Conservation (phyloP, 2,113 vertebrate species). For the Lipotes vexillifer region DNA sequence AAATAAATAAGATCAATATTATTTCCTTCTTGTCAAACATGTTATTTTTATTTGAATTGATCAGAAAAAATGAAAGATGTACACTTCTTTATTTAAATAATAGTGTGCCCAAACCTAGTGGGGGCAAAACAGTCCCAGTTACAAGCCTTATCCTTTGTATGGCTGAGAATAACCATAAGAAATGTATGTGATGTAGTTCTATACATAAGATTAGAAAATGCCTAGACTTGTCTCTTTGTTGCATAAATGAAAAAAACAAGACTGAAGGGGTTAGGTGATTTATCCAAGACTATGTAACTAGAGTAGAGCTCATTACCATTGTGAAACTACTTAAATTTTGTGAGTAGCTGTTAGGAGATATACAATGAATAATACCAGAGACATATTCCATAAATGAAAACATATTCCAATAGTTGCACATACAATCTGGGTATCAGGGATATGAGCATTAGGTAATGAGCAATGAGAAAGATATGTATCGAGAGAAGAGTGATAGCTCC, state of each 20-base stretch:
- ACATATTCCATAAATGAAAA: background rate
- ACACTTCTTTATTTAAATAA: background rate
- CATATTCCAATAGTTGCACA: background rate
- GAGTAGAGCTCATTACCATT: background rate
- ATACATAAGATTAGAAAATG: background rate
- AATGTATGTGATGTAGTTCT: background rate
- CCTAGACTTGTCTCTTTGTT: background rate
- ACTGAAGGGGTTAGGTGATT: background rate
- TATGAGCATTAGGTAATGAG: background rate
- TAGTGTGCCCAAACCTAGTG: background rate
- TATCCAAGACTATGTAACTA: background rate
- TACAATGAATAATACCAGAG: background rate
- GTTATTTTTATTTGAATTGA: constrained; percentile 7
- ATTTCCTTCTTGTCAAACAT: constrained; percentile 11
- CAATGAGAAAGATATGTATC: background rate
- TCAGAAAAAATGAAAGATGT: background rate
- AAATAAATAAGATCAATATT: constrained; percentile 14
- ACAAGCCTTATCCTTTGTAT: background rate
- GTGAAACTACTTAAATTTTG: background rate
- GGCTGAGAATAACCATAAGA: background rate
- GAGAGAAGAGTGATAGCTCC: background rate
- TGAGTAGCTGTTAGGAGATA: background rate
- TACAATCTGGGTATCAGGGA: too few species aligned
- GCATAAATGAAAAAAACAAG: background rate
- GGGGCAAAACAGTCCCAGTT: background rate